Base-by-base conservation (phyloP, 2,888 invertebrate species). In the Sphaerophoria rueppellii region DNA sequence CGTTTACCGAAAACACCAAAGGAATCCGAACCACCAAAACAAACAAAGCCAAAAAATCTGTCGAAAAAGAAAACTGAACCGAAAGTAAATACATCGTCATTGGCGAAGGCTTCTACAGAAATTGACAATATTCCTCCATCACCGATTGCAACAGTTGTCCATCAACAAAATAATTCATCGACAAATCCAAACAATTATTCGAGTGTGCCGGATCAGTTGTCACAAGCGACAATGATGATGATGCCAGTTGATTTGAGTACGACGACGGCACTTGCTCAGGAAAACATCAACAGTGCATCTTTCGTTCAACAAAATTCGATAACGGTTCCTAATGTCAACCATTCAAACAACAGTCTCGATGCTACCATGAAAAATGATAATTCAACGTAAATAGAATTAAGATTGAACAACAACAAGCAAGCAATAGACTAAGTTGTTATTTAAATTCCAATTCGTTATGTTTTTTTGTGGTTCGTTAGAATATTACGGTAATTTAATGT, bases 1-100 rank as follows among this genome's bases (percentile, higher is more conserved):
- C 91, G 91, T 72, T 90, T 91, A 88, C 91, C 91, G 46, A 91
- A 91, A 54, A 9, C 55, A 48, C 75, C 74, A 57, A 75, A 54
- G 37, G 54, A 67, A 43, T 6, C 9, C 35, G n/a, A 40, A 4
- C 6, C n/a, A 46, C 24, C 34, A 50, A 34, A 48, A 65, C 48
- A 46, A 16, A 5, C 34, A 50, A 65, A 24, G 24, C 24, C 24
- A 24, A 24, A 2, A 24, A 24, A 24, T 24, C 24, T 24, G 24
- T 24, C 24, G 24, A 24, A 24, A 24, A 24, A 24, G 24, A 24
- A 40, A 40, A 40, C 40, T 1, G 40, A 40, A 7, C 9, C 43
- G 9, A 35, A 34, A 35, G 43, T 9, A 35, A 32, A 14, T 63
- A 14, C 55, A 57, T 34, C n/a, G 14, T 57, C n/a, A 57, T 46